Evolutionary conservation across 2,113 vertebrate genomes (phyloP), one percentile per base, ranked within the genome.

Genomic region (Gambusia affinis): DNA sequence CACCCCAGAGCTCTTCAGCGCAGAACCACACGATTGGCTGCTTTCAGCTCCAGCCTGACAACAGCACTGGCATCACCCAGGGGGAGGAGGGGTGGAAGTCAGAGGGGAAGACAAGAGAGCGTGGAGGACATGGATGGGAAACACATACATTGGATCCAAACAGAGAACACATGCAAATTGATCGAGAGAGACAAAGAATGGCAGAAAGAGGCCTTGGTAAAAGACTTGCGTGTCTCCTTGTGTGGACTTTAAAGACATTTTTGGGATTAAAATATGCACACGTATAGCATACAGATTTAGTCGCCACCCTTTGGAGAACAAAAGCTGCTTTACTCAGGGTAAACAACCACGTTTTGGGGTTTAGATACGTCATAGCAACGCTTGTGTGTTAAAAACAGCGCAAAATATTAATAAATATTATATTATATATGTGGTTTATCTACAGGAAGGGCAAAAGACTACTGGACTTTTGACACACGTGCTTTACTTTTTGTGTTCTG

Each of bases 11-110:
- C 89, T 91, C 83, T 82, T 83, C 87, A 87, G 88, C 91, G 84
- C 80, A 73, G 85, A 87, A 91, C 87, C 75, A 82, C 78, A 51
- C 74, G 86, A 91, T 94, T 93, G 93, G 91, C 89, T 92, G 91
- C 85, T 82, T 51, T 90, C 87, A 81, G 89, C 89, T 85, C 73
- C 84, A 86, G 90, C 87, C 92, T 92, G 83, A 92, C 90, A 92
- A 93, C 88, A 90, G 89, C 87, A 88, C 85, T 91, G 88, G 87
- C 91, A 91, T 92, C 88, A 93, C 91, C 88, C 86, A 88, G 86
- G 84, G 91, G 88, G 81, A 84, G 90, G 89, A 84, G 87, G 83
- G 85, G 85, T 68, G 78, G 86, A 75, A 70, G 70, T 67, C 65
- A 74, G 79, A 67, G 78, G 44, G 75, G 33, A 65, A 54, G 44